Base-by-base conservation (phyloP, 1,140 invertebrate species). In the Bemisia tabaci region DNA sequence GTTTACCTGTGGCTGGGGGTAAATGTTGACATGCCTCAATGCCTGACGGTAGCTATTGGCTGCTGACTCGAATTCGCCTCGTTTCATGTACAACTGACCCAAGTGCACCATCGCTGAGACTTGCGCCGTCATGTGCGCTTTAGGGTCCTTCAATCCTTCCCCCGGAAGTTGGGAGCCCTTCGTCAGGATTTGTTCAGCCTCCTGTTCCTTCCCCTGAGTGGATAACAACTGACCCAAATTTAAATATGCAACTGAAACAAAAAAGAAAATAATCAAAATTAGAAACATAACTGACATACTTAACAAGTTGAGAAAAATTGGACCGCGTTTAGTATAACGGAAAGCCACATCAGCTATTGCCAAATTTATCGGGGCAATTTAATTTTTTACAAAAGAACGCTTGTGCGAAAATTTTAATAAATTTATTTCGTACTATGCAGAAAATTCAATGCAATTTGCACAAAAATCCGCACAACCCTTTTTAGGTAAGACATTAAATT, bases 51-150 rank as follows among this genome's bases (percentile, higher is more conserved):
- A 97, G 1, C 91, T 84, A n/a, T 85, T 83, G n/a, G 97, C 81
- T 9, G 94, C 93, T 71, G 90, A 85, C 74, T 90, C 84, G 72
- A 90, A 83, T 72, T 87, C 84, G 1, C 90, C 89, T 72, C 94
- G 85, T 72, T 96, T 93, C 21, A 90, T 90, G 73, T 93, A 90
- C 25, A 98, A 82, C 24, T 91, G 85, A 5, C 94, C 95, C 68
- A 97, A 81, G 75, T 97, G 94, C 67, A 96, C 87, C 17, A 97
- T 82, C 2, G 94, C 92, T 2, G 95, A 94, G 39, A 95, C 89
- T 70, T 90, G 85, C 0, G 94, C 93, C 59, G 86, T 85, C 72
- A 95, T 92, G 77, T 98, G 95, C 48, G 91, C 88, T 63, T 87
- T 82, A 25, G 91, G 86, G 77, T 98, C 94, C 71, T 94, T 91